phyloP scores from a whole-genome alignment of 2,797 vertebrate genomes.

The Pelodytes ibericus region DNA sequence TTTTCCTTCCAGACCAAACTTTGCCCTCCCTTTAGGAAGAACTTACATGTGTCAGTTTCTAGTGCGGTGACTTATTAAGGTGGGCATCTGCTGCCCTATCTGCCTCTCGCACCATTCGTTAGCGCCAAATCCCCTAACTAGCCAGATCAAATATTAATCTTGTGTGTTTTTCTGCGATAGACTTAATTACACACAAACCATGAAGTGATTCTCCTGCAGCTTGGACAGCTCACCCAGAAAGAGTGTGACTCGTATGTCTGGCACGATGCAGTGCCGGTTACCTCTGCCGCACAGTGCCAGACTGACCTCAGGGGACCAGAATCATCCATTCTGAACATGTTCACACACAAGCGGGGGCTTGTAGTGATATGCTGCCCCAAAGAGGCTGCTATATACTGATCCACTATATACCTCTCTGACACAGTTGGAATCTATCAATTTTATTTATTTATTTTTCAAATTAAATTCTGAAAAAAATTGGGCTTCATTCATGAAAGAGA shows the following conservation, averaged over 20 bases:
- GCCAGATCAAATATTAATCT: conserved; percentile 36
- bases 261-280: conserved; percentile 28
- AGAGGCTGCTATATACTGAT: no score
- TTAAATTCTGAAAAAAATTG: no score
- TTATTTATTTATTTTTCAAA: no score
- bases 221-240: conserved; percentile 32
- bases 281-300: conserved; percentile 34
- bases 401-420: no score
- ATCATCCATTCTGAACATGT: not conserved
- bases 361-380: no score
- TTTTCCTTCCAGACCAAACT: no score
- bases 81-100: conserved; percentile 30
- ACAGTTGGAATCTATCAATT: no score
- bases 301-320: conserved; percentile 13
- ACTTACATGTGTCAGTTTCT: conserved; percentile 8
- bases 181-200: conserved; percentile 42
- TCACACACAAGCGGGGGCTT: not conserved
- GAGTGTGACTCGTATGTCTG: conserved; percentile 24
- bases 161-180: conserved; percentile 46
- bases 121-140: conserved; percentile 37
- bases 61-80: conserved; percentile 6
- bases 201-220: conserved; percentile 43
- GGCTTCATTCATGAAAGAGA: no score
- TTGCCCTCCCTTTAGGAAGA: not conserved
- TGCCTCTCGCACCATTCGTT: conserved; percentile 29